phyloP scores from a whole-genome alignment of 2,797 vertebrate species.

The Propithecus deckenii region DNA sequence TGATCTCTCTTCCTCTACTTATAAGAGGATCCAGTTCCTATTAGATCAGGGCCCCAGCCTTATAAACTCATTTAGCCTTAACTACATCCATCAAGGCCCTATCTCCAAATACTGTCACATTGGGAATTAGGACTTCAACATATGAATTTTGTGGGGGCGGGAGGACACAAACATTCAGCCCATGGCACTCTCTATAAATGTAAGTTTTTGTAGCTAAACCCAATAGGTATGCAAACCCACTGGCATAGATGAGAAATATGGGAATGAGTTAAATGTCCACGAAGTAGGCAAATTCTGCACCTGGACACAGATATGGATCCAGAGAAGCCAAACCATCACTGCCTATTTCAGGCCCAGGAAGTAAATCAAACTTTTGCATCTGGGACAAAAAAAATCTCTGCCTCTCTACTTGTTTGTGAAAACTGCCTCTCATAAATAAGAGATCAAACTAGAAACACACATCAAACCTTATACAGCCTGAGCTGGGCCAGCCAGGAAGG shows the following conservation, averaged over 20 bases:
- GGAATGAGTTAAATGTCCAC: background rate
- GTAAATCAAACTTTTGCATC: conserved; percentile 7
- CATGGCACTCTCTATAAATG: background rate
- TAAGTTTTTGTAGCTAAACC: background rate
- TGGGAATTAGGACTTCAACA: background rate
- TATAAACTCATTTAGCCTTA: background rate
- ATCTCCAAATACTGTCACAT: background rate
- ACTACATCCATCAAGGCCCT: background rate
- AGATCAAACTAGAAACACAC: conserved; percentile 50
- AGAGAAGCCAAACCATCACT: background rate
- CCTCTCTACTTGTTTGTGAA: conserved; percentile 48
- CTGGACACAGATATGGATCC: background rate
- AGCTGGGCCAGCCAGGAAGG: background rate
- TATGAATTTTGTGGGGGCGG: background rate
- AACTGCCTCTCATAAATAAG: conserved; percentile 53
- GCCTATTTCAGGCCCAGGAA: background rate
- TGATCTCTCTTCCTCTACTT: background rate
- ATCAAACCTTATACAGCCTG: background rate
- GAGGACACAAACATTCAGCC: background rate
- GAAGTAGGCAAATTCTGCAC: background rate
- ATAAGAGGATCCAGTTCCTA: background rate
- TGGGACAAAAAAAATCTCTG: background rate
- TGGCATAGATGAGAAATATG: background rate
- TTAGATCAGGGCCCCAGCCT: background rate
- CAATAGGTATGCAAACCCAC: background rate